Conservation (phyloP, 2,888 invertebrate species). For the Plebejus argus region DNA sequence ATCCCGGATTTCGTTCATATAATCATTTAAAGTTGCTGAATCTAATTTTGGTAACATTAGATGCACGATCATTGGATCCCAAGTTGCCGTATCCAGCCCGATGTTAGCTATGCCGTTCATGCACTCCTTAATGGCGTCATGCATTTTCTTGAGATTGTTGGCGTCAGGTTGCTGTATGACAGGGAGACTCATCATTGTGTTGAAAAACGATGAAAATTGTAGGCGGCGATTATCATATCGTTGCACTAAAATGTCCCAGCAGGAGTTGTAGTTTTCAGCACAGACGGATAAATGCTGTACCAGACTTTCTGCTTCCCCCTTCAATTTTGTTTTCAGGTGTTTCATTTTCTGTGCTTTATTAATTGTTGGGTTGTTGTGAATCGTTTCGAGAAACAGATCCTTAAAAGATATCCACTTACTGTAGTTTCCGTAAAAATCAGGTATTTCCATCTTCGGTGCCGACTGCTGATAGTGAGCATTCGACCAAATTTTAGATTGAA, state of each 20-base stretch:
- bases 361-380: conserved; percentile 34
- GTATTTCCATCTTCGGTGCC: not conserved
- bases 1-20: not conserved
- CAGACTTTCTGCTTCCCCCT: conserved; percentile 31
- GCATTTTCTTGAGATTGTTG: not conserved
- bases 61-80: conserved; percentile 41
- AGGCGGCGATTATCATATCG: conserved; percentile 36
- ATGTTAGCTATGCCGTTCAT: conserved; percentile 38
- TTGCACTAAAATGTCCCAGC: conserved; percentile 36
- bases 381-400: conserved; percentile 34
- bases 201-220: not conserved
- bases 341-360: conserved; percentile 15
- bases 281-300: conserved; percentile 36
- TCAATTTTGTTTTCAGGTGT: conserved; percentile 15
- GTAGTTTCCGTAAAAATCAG: conserved; percentile 29
- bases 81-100: conserved; percentile 37
- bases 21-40: conserved; percentile 35
- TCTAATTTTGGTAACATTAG: conserved; percentile 42
- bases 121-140: conserved; percentile 15
- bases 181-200: not conserved
- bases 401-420: conserved; percentile 32
- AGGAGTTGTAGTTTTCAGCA: conserved; percentile 36
- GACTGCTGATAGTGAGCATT: not conserved
- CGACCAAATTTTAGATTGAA: not conserved
- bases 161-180: not conserved